Conservation (phyloP, 1,140 invertebrate species). For the Zaprionus vittiger region DNA sequence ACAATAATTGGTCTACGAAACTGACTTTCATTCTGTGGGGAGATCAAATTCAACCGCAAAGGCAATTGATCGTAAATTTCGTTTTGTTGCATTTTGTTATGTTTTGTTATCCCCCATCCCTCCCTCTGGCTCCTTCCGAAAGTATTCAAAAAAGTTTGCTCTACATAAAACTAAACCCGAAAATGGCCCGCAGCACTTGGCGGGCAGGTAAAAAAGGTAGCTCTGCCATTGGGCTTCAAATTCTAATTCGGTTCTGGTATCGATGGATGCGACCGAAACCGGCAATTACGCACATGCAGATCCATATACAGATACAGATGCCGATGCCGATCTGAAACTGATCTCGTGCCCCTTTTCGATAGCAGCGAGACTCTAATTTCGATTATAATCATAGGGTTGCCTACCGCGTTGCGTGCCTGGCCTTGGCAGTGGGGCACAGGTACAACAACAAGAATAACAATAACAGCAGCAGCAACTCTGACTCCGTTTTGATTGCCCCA, state of each 20-base stretch:
- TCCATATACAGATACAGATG: not conserved
- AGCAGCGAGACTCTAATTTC: constrained; percentile 64
- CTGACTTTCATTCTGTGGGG: not conserved
- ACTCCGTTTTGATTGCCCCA: constrained; percentile 68
- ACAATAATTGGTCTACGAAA: constrained; percentile 26
- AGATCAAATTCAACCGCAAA: constrained; percentile 15
- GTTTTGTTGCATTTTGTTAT: constrained; percentile 30
- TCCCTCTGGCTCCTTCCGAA: not conserved
- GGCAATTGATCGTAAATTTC: constrained; percentile 59
- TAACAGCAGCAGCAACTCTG: not conserved
- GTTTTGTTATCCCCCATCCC: not conserved
- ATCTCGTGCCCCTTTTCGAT: constrained; percentile 6
- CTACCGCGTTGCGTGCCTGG: constrained; percentile 46
- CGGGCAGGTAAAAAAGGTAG: not conserved
- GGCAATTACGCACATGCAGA: constrained; percentile 74
- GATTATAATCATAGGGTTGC: constrained; percentile 65
- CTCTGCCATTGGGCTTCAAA: constrained; percentile 4
- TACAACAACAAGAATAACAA: not conserved
- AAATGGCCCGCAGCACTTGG: constrained; percentile 23
- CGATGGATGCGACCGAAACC: constrained; percentile 50
- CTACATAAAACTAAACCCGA: constrained; percentile 18
- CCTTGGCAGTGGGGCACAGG: constrained; percentile 67
- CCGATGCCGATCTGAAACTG: not conserved
- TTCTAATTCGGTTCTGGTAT: constrained; percentile 41
- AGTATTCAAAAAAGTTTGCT: constrained; percentile 17